These are phyloP conservation scores for Zaprionus nigranus DNA, from an alignment of 1,140 invertebrate genomes.

Conservation along the genomic window DNA sequence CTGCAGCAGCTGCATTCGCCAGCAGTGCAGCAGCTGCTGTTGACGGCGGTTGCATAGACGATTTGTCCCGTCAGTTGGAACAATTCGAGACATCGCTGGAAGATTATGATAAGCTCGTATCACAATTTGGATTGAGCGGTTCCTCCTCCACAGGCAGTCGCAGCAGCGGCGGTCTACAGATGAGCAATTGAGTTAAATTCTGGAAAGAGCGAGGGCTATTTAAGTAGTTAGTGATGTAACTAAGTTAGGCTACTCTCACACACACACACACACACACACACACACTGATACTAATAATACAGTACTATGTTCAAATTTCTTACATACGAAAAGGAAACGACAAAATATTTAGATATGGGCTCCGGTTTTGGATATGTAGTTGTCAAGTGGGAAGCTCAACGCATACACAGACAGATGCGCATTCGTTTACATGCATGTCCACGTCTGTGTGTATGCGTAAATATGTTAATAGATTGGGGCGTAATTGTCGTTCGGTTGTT, in stretches of 20 bases:
- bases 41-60: slow-evolving; percentile 86
- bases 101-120: slow-evolving; percentile 90
- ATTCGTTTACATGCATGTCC: slow-evolving; percentile 13
- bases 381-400: slow-evolving; percentile 37
- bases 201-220: slow-evolving; percentile 10
- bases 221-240: slow-evolving; percentile 7
- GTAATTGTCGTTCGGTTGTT: slow-evolving; percentile 55
- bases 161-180: slow-evolving; percentile 77
- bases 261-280: background rate
- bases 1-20: slow-evolving; percentile 34
- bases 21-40: slow-evolving; percentile 39
- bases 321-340: background rate
- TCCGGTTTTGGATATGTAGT: slow-evolving; percentile 39
- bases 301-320: background rate
- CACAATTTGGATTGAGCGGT: slow-evolving; percentile 86
- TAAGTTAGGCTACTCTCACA: background rate
- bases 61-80: slow-evolving; percentile 90
- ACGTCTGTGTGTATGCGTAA: slow-evolving; percentile 8
- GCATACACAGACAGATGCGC: slow-evolving; percentile 20
- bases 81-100: slow-evolving; percentile 90
- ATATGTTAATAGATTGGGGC: slow-evolving; percentile 49
- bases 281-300: slow-evolving; percentile 27
- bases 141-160: slow-evolving; percentile 79
- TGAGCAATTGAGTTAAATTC: slow-evolving; percentile 71
- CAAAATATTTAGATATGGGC: slow-evolving; percentile 26